Evolutionary conservation across 1,140 invertebrate genomes (phyloP), one percentile per base, ranked within the genome.

Genomic region (Pachypeltis micranthus): DNA sequence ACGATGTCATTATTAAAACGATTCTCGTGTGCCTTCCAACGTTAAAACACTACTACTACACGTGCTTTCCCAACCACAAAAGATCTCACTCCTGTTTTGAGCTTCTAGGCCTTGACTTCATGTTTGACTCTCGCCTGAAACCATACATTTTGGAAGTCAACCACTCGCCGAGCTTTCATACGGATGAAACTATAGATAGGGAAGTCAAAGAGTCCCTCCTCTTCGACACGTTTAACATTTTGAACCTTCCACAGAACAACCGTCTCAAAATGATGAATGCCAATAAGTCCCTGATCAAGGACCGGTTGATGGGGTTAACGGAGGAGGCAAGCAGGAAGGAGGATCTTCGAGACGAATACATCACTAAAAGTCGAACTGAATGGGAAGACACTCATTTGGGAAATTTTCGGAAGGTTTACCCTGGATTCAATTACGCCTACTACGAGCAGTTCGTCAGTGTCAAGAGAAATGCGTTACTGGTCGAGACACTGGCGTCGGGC

Each of bases 1-100:
- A 95, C 72, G 90, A 93, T 71, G 84, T 91, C 16, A 90, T 94
- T 27, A 85, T 93, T 25, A 95, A 95, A 78, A 94, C 91, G 0
- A 77, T 93, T 26, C 80, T 94, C 44, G 85, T 90, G 23, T 89
- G 90, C 4, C 86, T 86, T 78, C 87, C 90, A 0, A 83, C 88
- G 57, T 76, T 95, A 21, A 90, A 90, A 71, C 90, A 93, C 72
- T 91, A 85, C 72, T 94, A 94, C 74, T 80, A 86, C 68, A 85
- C 88, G 19, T 91, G 88, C 72, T 94, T 94, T 76, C 87, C 90
- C 1, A 85, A 83, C 31, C 90, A 92, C 70, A 86, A 88, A 66
- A 82, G 84, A 67, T 85, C 86, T 3, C 86, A 88, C 69, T 90
- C 89, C 1, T 95, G 91, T 72, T 94, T 93, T 73, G 91, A 94